Evolutionary conservation across 2,113 vertebrate genomes (phyloP), one percentile per base, ranked within the genome.

Genomic region (Nycticebus coucang): DNA sequence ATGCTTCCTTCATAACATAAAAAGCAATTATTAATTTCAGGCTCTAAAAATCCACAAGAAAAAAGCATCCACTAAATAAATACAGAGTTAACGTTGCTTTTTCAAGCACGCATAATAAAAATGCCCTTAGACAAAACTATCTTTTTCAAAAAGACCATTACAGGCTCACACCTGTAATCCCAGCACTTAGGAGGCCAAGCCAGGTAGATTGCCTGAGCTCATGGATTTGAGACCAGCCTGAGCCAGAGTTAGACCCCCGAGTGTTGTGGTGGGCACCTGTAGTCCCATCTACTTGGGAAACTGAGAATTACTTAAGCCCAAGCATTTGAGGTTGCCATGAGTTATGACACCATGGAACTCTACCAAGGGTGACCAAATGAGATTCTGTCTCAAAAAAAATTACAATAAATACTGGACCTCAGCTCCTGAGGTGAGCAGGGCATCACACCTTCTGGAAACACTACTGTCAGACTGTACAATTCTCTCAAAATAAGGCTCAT

Each of bases 21-120:
- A 71, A 92, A 92, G 82, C 17, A 68, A 93, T 79, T 93, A 59
- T 71, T 81, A 95, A 72, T 35, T 80, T 87, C 30, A 22, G 28
- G 72, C 28, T 91, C 28, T 79, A 93, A 91, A 83, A 60, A 45
- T 33, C 50, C 53, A 50, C 50, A 55, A 87, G 50, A 19, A 41
- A 62, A 74, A 53, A 74, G 24, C 50, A 83, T 26, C 22, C 8
- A 41, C 55, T 9, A 95, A 82, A 62, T 72, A 84, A 77, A 89
- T 33, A 74, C 24, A 68, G 59, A 71, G 57, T 41, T 18, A 12
- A 10, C 37, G 33, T 1, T 62, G 41, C 60, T 95, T 87, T 77
- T 71, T 75, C 84, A 83, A 41, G 53, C 4, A 71, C 17, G 69
- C 19, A 64, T 18, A 71, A n/a, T 33, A 82, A 83, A 64, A 71